Evolutionary conservation across 2,113 vertebrate species (phyloP), one percentile per base, ranked within the genome.

Genomic region (Seriola quinqueradiata): DNA sequence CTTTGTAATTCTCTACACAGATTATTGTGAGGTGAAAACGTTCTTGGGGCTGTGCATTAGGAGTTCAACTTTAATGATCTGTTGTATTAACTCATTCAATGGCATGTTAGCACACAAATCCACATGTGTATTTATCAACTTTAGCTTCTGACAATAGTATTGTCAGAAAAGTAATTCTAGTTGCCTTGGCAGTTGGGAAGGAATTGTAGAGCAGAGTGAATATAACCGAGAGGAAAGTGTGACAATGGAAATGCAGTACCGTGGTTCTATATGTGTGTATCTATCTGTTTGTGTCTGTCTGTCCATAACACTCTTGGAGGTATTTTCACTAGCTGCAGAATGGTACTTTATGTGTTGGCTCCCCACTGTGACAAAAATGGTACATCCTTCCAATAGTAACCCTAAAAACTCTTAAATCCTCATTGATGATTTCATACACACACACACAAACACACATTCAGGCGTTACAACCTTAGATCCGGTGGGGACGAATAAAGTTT

Each of bases 151-250:
- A 72, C 75, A 58, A 87, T 28, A 28, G 28, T 2, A 28, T 28
- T 28, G 28, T 28, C 28, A 28, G 28, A 28, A 28, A 28, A 28
- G 28, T 28, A 28, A 28, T 28, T 28, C 28, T 28, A 28, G 28
- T 28, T 80, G 87, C 78, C 73, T 77, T 76, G 64, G 68, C 83
- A 80, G 83, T 75, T 81, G 70, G 84, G 50, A 78, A 77, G 71
- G 69, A 83, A 76, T 70, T 82, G 83, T 71, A 65, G 65, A 79
- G 58, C 61, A 77, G 67, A 87, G 73, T 50, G 69, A 89, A 76
- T 79, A 73, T 82, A 79, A 75, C 78, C 52, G 61, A 83, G 68
- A 73, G 68, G 65, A 82, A 72, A 80, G 64, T 88, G 75, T 84
- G 61, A 75, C 76, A 87, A 86, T 74, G 14, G 59, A 71, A 88